Conservation (phyloP, 2,797 vertebrate genomes). For the Mus minutoides region DNA sequence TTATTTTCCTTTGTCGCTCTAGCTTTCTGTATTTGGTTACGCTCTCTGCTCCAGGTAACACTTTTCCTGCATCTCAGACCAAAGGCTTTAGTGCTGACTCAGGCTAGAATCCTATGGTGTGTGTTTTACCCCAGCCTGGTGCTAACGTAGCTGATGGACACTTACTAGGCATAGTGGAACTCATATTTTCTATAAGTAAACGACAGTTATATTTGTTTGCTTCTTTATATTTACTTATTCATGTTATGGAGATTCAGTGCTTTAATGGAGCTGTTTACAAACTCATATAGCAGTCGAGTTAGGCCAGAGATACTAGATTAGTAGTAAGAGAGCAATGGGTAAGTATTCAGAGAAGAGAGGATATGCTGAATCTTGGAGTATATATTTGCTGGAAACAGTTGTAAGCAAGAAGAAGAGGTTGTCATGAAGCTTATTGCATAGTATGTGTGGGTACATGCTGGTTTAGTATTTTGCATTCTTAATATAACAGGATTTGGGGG, state of each 20-base stretch:
- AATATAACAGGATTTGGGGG: neutral
- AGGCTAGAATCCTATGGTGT: neutral
- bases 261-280: neutral
- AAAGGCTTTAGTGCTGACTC: neutral
- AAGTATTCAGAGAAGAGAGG: neutral
- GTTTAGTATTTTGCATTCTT: neutral
- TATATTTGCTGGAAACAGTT: neutral
- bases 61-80: neutral
- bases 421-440: neutral
- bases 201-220: neutral
- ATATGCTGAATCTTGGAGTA: neutral
- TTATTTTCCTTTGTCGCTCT: neutral
- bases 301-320: neutral
- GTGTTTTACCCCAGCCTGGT: neutral
- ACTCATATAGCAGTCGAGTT: neutral
- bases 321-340: neutral
- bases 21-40: neutral
- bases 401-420: neutral
- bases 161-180: neutral
- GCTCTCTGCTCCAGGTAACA: neutral
- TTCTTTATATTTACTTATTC: neutral
- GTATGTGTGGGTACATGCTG: neutral
- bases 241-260: neutral
- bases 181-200: conserved; percentile 15
- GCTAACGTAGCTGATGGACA: conserved; percentile 29